A percentile compares a stretch with the other conserved stretches of the same genome.
Conservation (phyloP, 2,113 vertebrate species). For the Sinocyclocheilus rhinocerous region DNA sequence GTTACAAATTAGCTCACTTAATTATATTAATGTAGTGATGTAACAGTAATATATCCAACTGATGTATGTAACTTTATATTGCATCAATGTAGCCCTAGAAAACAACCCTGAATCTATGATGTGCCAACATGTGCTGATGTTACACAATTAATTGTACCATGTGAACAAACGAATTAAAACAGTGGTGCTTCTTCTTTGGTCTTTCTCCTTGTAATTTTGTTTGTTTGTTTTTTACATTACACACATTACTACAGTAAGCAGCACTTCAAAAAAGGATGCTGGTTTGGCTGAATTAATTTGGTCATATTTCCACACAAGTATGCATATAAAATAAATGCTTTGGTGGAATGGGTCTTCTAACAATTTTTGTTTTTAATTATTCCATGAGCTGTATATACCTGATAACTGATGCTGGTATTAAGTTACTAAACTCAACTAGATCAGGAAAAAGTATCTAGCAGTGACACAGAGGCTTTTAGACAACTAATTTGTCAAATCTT, state of each 20-base stretch:
- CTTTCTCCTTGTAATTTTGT: background rate
- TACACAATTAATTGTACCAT: conserved; percentile 41
- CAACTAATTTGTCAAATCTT: too few relatives aligned
- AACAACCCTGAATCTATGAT: conserved; percentile 32
- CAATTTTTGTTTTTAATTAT: too few relatives aligned
- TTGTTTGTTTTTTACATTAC: too few relatives aligned
- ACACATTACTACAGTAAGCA: background rate
- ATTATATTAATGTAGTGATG: conserved; percentile 35
- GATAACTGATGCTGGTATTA: too few relatives aligned
- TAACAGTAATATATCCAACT: conserved; percentile 34
- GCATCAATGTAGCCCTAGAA: conserved; percentile 18
- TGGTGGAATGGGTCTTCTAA: too few relatives aligned
- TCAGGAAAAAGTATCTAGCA: background rate
- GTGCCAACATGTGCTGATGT: conserved; percentile 44
- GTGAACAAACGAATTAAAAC: conserved; percentile 48
- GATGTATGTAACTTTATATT: conserved; percentile 37
- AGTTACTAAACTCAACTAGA: background rate
- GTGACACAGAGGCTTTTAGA: too few relatives aligned
- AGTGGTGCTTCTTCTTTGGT: conserved; percentile 22
- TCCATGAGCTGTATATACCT: background rate
- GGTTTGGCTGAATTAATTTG: background rate
- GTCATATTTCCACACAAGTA: background rate
- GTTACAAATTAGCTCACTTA: background rate
- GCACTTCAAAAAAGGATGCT: background rate
- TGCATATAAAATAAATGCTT: background rate